Conservation (phyloP, 2,888 invertebrate genomes). For the Acanthosepion pharaonis region DNA sequence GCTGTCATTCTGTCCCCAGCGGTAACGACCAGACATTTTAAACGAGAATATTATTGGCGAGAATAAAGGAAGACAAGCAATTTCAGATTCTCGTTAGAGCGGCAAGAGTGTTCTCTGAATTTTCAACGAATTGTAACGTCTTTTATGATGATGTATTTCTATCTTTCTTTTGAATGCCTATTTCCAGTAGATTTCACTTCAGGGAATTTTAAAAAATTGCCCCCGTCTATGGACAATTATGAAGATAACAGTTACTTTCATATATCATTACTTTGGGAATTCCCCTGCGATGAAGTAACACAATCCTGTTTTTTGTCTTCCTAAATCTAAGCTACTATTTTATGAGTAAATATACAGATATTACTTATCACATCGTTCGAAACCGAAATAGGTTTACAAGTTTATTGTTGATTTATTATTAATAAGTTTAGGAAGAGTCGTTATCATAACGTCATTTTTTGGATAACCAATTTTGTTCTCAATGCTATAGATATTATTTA, state of each 20-base stretch:
- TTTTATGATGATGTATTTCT: not conserved
- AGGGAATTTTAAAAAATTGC: not conserved
- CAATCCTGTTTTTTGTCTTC: no score
- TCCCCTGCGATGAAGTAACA: no score
- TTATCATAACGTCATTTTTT: no score
- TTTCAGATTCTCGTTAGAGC: not conserved
- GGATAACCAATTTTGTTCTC: no score
- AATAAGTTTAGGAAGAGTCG: no score
- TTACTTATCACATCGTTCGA: no score
- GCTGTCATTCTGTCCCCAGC: not conserved
- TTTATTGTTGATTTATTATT: no score
- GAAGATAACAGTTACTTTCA: not conserved
- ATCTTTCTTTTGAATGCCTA: not conserved
- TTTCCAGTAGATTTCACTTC: not conserved
- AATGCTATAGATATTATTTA: no score
- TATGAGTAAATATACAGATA: no score
- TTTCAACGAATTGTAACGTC: not conserved
- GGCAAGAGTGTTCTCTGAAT: not conserved
- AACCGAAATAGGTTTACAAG: no score
- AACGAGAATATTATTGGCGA: not conserved
- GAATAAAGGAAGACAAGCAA: not conserved
- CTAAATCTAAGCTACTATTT: no score
- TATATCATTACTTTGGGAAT: not conserved
- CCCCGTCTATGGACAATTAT: not conserved
- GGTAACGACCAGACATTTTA: not conserved